A percentile compares a stretch with the other conserved stretches of the same genome.
These are phyloP conservation scores for Tipula vernalis DNA, from an alignment of 2,888 invertebrate genomes.

Conservation along the genomic window DNA sequence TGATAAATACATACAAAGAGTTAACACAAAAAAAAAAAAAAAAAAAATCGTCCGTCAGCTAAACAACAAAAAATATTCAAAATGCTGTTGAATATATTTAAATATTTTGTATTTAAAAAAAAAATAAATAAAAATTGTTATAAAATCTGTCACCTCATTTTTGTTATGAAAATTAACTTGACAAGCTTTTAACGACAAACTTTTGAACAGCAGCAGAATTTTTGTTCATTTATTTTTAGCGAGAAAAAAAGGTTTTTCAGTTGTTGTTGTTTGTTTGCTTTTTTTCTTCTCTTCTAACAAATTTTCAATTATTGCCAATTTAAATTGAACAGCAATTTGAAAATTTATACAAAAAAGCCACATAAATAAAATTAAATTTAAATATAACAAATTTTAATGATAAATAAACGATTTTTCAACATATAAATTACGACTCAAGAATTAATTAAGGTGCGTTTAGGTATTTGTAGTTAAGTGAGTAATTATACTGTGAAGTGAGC, in stretches of 20 bases:
- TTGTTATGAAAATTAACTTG: background rate
- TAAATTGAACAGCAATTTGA: background rate
- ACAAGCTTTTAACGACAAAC: background rate
- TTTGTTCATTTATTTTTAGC: background rate
- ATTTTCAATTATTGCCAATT: background rate
- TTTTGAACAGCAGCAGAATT: background rate
- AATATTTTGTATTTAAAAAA: background rate
- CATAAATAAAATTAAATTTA: background rate
- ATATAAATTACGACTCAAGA: too few relatives aligned
- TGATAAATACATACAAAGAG: background rate
- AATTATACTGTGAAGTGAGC: too few relatives aligned
- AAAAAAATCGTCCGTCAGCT: background rate
- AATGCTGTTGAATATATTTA: background rate
- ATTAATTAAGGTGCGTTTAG: too few relatives aligned
- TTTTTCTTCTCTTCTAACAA: background rate
- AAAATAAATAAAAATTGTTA: too few relatives aligned
- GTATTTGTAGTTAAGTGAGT: too few relatives aligned
- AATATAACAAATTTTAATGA: background rate
- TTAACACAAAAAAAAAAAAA: background rate
- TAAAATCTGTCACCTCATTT: background rate
- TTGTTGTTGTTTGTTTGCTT: background rate
- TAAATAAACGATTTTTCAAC: background rate
- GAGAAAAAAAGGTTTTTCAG: background rate
- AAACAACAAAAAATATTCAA: background rate
- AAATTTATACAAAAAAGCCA: background rate